These are phyloP conservation scores for Luscinia luscinia DNA, from an alignment of 2,797 vertebrate species.

Conservation along the genomic window DNA sequence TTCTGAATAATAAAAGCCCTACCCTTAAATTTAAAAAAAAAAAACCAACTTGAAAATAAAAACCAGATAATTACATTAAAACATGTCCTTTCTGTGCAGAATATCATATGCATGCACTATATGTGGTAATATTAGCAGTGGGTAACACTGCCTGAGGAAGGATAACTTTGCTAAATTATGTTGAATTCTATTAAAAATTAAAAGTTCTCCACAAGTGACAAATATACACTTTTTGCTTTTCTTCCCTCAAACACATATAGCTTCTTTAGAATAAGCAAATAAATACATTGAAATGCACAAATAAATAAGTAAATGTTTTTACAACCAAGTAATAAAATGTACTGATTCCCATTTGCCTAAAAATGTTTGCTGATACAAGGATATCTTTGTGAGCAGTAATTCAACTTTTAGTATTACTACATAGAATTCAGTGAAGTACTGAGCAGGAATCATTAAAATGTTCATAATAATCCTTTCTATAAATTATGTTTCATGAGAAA, in stretches of 20 bases:
- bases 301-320: neutral
- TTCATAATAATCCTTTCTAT: neutral
- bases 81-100: fast-evolving
- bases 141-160: neutral
- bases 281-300: neutral
- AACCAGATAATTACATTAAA: neutral
- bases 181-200: neutral
- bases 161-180: neutral
- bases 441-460: neutral
- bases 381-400: neutral
- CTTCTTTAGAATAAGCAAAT: neutral
- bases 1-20: neutral
- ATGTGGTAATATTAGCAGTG: neutral
- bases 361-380: neutral
- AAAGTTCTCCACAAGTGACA: neutral
- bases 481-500: neutral
- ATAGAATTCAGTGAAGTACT: neutral
- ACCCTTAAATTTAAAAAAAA: too few relatives aligned
- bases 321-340: neutral
- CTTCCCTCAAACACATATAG: neutral
- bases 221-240: neutral
- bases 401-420: neutral
- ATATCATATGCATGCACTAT: neutral
- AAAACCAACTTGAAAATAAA: too few relatives aligned
- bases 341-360: neutral